Evolutionary conservation across 2,797 vertebrate genomes (phyloP).

Genomic region (Propithecus perrieri): DNA sequence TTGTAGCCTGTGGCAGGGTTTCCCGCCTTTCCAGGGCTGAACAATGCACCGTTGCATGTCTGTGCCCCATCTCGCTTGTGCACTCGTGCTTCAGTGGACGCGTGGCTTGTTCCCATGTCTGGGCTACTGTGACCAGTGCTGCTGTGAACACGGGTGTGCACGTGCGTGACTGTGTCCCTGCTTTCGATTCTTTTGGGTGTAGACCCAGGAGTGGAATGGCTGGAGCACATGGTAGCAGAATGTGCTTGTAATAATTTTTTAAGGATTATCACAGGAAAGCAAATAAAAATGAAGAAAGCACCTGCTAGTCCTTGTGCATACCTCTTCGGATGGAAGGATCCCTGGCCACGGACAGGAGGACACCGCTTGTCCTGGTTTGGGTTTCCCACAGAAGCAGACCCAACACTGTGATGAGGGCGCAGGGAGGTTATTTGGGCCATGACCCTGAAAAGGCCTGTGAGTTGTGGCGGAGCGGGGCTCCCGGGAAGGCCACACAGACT

Average conservation of each 20-base stretch:
- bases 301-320: neutral
- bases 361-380: neutral
- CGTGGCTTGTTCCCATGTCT: neutral
- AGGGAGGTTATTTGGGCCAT: neutral
- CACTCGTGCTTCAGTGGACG: fast-evolving
- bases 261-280: neutral
- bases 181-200: neutral
- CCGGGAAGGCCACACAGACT: neutral
- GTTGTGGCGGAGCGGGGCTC: neutral
- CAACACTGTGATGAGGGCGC: neutral
- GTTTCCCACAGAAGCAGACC: neutral
- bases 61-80: too few relatives aligned
- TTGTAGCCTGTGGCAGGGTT: fast-evolving
- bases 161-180: too few relatives aligned
- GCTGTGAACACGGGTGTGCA: fast-evolving
- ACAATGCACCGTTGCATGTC: too few relatives aligned
- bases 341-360: neutral
- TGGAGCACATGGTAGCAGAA: neutral
- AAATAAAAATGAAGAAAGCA: neutral
- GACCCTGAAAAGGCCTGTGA: neutral
- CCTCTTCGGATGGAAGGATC: neutral
- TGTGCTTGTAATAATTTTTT: neutral
- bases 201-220: too few relatives aligned
- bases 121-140: neutral
- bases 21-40: neutral